These are phyloP conservation scores for Troides helena DNA, from an alignment of 2,888 invertebrate species.

Conservation along the genomic window DNA sequence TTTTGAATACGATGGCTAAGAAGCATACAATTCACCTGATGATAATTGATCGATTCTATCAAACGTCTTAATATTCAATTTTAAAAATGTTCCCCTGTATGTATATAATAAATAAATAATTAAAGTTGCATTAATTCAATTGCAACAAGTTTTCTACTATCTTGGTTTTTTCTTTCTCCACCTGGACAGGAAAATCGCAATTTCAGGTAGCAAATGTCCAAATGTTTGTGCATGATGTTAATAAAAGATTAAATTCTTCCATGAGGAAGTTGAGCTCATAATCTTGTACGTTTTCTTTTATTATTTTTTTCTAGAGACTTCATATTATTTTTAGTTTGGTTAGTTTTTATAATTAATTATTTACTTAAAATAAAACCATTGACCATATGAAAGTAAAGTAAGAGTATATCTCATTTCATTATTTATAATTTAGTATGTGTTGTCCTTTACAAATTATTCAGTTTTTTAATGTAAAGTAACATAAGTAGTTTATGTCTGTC, in stretches of 20 bases:
- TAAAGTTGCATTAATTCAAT: not conserved
- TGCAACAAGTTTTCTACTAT: constrained; percentile 12
- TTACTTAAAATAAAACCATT: constrained; percentile 7
- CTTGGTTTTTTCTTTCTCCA: constrained; percentile 27
- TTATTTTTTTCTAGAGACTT: constrained; percentile 15
- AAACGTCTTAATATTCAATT: not conserved
- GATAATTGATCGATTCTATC: not conserved
- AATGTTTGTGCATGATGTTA: constrained; percentile 55
- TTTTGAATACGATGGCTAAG: too few relatives aligned
- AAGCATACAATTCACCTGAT: not conserved
- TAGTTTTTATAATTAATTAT: not conserved
- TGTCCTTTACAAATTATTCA: not conserved
- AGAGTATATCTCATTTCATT: not conserved
- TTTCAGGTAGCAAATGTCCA: constrained; percentile 42
- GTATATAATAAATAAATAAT: not conserved
- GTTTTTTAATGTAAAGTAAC: constrained; percentile 44
- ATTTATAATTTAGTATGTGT: constrained; percentile 35
- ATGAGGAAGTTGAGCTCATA: constrained; percentile 52
- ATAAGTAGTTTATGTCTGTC: constrained; percentile 26
- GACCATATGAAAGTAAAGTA: not conserved
- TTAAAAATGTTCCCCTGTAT: not conserved
- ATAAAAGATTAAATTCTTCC: constrained; percentile 51
- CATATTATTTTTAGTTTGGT: not conserved
- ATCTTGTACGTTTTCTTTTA: constrained; percentile 31
- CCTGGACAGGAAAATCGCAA: constrained; percentile 21